Evolutionary conservation across 2,113 vertebrate genomes (phyloP), one percentile per base, ranked within the genome.

Genomic region (Zosterops japonicus): DNA sequence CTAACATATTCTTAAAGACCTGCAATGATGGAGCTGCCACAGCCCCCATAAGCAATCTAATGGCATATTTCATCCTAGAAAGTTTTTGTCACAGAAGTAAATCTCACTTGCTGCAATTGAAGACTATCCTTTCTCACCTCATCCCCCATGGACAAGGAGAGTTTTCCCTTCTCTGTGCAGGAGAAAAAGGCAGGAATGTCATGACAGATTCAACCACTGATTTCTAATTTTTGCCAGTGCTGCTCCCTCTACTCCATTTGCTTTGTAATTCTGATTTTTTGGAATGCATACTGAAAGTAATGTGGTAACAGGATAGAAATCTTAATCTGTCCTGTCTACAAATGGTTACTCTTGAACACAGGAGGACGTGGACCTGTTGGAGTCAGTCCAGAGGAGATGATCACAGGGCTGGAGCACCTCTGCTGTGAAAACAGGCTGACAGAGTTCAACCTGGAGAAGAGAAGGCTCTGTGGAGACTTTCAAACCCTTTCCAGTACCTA

Each of bases 171-270:
- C 42, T 27, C 39, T 28, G 29, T 0, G 2, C 19, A 69, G 69
- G 20, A 84, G 27, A 52, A 82, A 17, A 65, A 69, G 3, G 21
- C 72, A 91, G 25, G 24, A 21, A 15, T 6, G 14, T 25, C 7
- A 3, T 5, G 6, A 55, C 41, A 6, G 41, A 39, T 23, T 10
- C 79, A 71, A 2, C 4, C 16, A 63, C 0, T 0, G 0, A 16
- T 6, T 36, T 74, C 70, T 50, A 33, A 56, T 63, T 83, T 68
- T 56, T 67, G 14, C 31, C 24, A 12, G 5, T 18, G 8, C 17
- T 8, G 2, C 5, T 83, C 35, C 31, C 0, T 0, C 33, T 31
- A 39, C 7, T 44, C 22, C 11, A 3, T 35, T 59, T 79, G 29
- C 36, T 57, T 61, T 65, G 7, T 28, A 67, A 50, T 29, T 16